Conservation (phyloP, 2,113 vertebrate genomes). For the Phalacrocorax brasilianus region DNA sequence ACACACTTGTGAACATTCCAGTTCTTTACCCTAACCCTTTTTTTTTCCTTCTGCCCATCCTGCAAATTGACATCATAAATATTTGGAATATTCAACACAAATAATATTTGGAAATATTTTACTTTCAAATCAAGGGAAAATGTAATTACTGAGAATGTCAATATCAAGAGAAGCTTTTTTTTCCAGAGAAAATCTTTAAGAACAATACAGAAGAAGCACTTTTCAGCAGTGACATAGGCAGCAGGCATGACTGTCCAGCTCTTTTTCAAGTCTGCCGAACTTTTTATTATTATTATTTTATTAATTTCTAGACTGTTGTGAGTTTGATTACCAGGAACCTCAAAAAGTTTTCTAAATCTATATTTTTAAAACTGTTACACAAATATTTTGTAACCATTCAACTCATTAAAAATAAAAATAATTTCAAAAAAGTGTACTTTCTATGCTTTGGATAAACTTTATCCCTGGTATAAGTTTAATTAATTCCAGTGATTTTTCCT, state of each 20-base stretch:
- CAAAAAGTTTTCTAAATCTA: background rate
- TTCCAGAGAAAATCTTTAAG: background rate
- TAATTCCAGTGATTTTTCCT: background rate
- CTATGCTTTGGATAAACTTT: background rate
- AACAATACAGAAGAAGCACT: background rate
- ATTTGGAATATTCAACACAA: conserved; percentile 1
- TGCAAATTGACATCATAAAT: background rate
- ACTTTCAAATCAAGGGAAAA: conserved; percentile 7
- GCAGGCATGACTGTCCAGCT: background rate
- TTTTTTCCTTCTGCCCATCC: background rate
- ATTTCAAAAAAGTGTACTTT: background rate
- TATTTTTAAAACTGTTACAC: background rate
- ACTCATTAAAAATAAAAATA: background rate
- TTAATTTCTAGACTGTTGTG: background rate
- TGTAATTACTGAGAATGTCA: background rate
- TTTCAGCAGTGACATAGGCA: background rate
- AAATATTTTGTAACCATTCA: background rate
- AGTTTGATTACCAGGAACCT: background rate
- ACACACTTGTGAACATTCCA: background rate
- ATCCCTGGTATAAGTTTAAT: background rate
- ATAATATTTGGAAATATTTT: background rate
- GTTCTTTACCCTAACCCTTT: background rate
- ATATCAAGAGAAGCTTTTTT: background rate
- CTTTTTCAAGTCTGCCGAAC: background rate
- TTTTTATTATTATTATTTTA: background rate